Percentiles rank a stretch among this genome's conserved stretches.
Conservation (phyloP, 2,797 vertebrate species). For the Parauchenoglanis ngamensis region DNA sequence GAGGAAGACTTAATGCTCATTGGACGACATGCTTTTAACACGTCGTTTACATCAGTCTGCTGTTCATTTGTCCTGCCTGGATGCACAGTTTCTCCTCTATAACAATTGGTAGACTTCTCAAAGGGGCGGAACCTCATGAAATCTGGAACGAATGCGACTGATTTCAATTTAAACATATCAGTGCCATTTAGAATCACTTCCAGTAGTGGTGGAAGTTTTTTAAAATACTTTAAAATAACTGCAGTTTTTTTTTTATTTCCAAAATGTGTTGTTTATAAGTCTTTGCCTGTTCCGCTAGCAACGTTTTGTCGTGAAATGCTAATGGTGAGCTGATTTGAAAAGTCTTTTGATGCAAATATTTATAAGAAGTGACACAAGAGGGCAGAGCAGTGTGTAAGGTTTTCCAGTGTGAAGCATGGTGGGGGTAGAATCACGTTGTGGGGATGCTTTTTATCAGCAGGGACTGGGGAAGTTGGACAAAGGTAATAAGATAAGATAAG, state of each 20-base stretch:
- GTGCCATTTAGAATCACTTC: neutral
- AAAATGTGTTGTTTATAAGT: neutral
- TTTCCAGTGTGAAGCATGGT: neutral
- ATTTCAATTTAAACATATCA: neutral
- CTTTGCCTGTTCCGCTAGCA: neutral
- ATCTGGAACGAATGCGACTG: neutral
- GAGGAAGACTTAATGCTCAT: neutral
- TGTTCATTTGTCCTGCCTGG: too few species aligned
- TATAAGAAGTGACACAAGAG: too few species aligned
- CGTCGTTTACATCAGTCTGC: too few species aligned
- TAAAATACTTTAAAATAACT: neutral
- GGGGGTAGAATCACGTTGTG: neutral
- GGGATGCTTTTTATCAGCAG: neutral
- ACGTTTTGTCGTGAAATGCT: neutral
- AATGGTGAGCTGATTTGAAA: neutral
- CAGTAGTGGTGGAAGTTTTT: neutral
- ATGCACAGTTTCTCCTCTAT: too few species aligned
- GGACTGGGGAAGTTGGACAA: neutral
- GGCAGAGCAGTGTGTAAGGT: too few species aligned
- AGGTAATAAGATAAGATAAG: neutral
- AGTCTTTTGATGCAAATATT: neutral
- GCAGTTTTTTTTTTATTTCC: neutral
- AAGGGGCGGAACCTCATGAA: neutral
- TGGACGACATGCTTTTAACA: neutral
- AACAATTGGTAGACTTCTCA: too few species aligned